phyloP scores from a whole-genome alignment of 2,888 invertebrate genomes.

The Pedicia rivosa region DNA sequence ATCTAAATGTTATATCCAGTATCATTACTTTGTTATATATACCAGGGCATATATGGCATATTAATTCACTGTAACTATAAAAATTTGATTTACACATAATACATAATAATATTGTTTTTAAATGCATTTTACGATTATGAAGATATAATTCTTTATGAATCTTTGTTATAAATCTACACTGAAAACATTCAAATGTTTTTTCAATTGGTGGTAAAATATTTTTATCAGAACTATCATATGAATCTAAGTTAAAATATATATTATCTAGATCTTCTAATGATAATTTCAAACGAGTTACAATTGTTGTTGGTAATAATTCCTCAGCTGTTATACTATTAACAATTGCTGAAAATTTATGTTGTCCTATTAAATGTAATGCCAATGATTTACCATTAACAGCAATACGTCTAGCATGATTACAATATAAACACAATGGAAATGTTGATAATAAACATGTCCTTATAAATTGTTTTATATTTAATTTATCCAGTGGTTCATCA shows the following conservation, averaged over 20 bases:
- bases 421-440: conserved; percentile 59
- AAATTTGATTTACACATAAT: conserved; percentile 79
- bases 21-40: conserved; percentile 31
- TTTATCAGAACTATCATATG: conserved; percentile 45
- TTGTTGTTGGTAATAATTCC: conserved; percentile 52
- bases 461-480: conserved; percentile 51
- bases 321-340: conserved; percentile 64
- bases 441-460: conserved; percentile 58
- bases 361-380: conserved; percentile 59
- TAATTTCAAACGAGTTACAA: conserved; percentile 46
- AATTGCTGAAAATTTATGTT: conserved; percentile 65
- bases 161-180: conserved; percentile 60
- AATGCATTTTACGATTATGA: conserved; percentile 76
- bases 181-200: conserved; percentile 70
- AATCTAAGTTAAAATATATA: conserved; percentile 54
- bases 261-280: conserved; percentile 43
- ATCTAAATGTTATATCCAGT: conserved; percentile 53
- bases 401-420: conserved; percentile 72
- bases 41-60: conserved; percentile 78
- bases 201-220: conserved; percentile 40
- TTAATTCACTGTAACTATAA: conserved; percentile 71
- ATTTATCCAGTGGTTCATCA: conserved; percentile 58
- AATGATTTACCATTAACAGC: conserved; percentile 71
- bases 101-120: conserved; percentile 64
- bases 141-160: conserved; percentile 73